These are phyloP conservation scores for Phyllostomus discolor DNA, from an alignment of 2,113 vertebrate species.

Conservation along the genomic window DNA sequence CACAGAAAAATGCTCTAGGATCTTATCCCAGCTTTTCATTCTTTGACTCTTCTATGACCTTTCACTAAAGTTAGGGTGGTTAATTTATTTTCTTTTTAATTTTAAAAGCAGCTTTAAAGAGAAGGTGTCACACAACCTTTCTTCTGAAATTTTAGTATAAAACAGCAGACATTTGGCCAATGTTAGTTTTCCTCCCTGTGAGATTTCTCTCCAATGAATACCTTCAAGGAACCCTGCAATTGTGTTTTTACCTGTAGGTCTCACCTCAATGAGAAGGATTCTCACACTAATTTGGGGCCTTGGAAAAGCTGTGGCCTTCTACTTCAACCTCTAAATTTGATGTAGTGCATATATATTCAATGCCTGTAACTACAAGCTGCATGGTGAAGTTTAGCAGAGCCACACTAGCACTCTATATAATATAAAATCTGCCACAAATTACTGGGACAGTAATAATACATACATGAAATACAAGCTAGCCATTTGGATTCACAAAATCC, in stretches of 20 bases:
- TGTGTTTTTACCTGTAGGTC: background rate
- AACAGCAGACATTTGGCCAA: constrained; percentile 6
- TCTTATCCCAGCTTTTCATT: background rate
- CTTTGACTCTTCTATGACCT: background rate
- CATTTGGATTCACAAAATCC: background rate
- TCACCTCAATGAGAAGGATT: background rate
- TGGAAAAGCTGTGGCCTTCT: background rate
- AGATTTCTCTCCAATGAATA: constrained; percentile 1
- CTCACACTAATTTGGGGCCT: background rate
- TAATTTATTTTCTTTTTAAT: background rate
- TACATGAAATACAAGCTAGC: background rate
- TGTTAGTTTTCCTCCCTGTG: background rate
- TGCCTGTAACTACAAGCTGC: background rate
- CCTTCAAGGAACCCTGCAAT: background rate
- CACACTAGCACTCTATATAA: background rate
- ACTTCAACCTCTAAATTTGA: background rate
- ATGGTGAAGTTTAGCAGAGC: background rate
- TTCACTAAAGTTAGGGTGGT: background rate
- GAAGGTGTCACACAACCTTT: background rate
- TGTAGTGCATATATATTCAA: background rate
- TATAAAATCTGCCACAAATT: background rate
- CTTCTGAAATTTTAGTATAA: background rate
- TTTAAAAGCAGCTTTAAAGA: constrained; percentile 1
- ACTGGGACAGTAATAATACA: background rate
- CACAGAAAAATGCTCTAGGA: background rate